Evolutionary conservation across 2,113 vertebrate species (phyloP).

Genomic region (Archilochus colubris): DNA sequence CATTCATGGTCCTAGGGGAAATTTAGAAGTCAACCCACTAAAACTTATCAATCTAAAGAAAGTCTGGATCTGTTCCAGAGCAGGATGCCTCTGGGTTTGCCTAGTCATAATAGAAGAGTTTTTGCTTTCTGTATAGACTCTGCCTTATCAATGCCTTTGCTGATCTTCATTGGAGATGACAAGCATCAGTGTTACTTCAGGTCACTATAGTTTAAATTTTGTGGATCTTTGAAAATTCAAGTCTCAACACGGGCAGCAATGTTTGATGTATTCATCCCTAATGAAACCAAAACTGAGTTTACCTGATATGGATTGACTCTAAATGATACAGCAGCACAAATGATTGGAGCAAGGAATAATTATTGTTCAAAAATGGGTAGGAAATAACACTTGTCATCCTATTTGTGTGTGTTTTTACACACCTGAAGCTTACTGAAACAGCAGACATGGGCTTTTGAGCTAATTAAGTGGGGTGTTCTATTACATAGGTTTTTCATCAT

Average conservation of each 20-base stretch:
- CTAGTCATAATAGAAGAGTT: not conserved
- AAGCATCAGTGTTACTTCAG: conserved; percentile 38
- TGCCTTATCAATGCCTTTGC: not conserved
- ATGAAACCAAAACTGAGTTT: conserved; percentile 51
- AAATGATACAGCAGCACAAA: conserved; percentile 12
- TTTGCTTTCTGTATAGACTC: not conserved
- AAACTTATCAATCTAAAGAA: not conserved
- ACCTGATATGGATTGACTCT: not conserved
- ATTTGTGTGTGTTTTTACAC: not conserved
- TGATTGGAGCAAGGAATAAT: not conserved
- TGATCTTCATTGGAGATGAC: conserved; percentile 53
- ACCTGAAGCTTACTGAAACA: not conserved
- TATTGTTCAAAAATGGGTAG: not conserved
- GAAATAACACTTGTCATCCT: not conserved
- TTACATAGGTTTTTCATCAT: not conserved
- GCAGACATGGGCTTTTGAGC: not conserved
- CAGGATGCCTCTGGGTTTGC: not conserved
- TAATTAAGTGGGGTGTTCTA: not conserved
- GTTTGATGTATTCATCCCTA: conserved; percentile 48
- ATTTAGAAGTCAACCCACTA: not conserved
- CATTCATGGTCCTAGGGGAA: not conserved
- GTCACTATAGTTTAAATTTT: conserved; percentile 31
- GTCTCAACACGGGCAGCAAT: not conserved
- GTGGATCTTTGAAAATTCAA: conserved; percentile 45
- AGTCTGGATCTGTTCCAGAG: not conserved